Base-by-base conservation (phyloP, 2,888 invertebrate genomes). In the Rhodophaea formosa region DNA sequence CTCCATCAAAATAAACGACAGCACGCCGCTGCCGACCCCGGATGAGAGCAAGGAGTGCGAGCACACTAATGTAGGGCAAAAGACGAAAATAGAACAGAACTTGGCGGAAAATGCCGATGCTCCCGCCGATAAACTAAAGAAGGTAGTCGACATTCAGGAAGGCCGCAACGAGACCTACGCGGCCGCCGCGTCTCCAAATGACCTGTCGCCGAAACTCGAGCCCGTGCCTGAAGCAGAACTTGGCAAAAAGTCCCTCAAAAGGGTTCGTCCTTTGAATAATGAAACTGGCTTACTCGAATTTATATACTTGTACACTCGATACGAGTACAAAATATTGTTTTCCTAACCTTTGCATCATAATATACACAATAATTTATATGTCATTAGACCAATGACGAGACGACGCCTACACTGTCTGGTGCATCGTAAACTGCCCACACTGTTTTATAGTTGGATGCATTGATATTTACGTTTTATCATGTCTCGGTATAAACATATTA, bases 161-260 rank as follows among this genome's bases (percentile, higher is more conserved):
- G 68, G 71, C 42, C 75, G 68, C 32, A 83, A 84, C 62, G 71
- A 77, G 63, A 65, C 78, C 35, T 75, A 74, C 55, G 58, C 69
- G 32, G 67, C 72, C 7, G 66, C 70, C 56, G 65, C 62, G 54
- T 67, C 70, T 23, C 63, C 55, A 58, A 63, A 63, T 51, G 71
- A 68, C 65, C 68, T 62, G 55, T 74, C 66, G 52, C 65, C 70
- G 58, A 58, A 63, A 58, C 62, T 71, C 60, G 70, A 74, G 61
- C 70, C 65, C 57, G 62, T 66, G 58, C 63, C 68, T 35, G 70
- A 72, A 66, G 66, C 68, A 56, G 72, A 72, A 46, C 67, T 64
- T 58, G 65, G 66, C 64, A 88, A 82, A 75, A 84, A 80, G 63
- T 80, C 69, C 64, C 72, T 87, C 6, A 90, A 90, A 73, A 75